Percentiles rank a stretch among this genome's conserved stretches.
phyloP scores from a whole-genome alignment of 2,113 vertebrate genomes.

The Motacilla alba region DNA sequence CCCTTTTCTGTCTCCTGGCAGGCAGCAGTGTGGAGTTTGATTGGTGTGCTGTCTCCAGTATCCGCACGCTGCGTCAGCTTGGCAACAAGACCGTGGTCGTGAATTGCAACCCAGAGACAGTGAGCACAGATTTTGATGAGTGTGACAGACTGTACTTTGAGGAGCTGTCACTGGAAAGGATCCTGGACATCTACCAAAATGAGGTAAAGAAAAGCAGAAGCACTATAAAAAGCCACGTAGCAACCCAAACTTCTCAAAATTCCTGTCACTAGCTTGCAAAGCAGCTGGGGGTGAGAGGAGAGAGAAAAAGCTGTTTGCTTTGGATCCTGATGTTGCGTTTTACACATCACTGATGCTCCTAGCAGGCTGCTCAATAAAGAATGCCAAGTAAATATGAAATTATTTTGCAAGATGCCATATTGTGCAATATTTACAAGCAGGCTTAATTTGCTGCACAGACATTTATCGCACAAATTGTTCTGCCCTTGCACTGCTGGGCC shows the following conservation, averaged over 20 bases:
- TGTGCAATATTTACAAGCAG: conserved; percentile 58
- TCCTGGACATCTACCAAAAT: conserved; percentile 91
- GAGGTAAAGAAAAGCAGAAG: conserved; percentile 78
- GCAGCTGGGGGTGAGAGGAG: background rate
- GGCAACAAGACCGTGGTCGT: conserved; percentile 88
- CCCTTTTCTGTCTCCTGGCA: conserved; percentile 51
- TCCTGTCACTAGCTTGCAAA: background rate
- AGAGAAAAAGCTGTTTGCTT: conserved; percentile 15
- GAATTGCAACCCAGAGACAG: conserved; percentile 96
- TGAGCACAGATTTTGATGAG: conserved; percentile 98
- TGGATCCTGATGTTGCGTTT: background rate
- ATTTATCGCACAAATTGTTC: conserved; percentile 11
- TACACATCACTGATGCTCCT: background rate
- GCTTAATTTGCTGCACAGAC: conserved; percentile 46
- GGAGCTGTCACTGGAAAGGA: conserved; percentile 92
- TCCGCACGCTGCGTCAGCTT: conserved; percentile 87
- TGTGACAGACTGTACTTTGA: conserved; percentile 97
- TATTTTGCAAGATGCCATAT: conserved; percentile 44
- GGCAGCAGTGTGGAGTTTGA: conserved; percentile 98
- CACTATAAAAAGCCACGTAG: background rate
- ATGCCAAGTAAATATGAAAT: conserved; percentile 51
- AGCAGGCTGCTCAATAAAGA: conserved; percentile 42
- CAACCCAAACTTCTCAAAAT: background rate
- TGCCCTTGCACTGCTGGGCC: background rate
- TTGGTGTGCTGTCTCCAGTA: conserved; percentile 96